phyloP scores from a whole-genome alignment of 2,888 invertebrate genomes.

The Agapetus fuscipes region DNA sequence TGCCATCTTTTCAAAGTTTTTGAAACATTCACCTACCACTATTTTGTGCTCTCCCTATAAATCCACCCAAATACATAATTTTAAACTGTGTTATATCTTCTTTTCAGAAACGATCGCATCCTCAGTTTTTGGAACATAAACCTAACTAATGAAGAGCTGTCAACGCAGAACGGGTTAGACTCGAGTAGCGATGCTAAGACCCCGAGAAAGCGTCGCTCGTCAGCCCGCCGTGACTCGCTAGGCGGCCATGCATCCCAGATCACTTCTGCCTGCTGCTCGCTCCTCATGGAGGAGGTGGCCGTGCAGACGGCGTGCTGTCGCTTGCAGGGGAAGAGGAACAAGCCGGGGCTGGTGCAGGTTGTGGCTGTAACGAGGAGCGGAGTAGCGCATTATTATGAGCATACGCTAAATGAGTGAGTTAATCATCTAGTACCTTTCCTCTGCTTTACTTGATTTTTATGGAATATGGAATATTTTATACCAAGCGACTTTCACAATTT shows the following conservation, averaged over 20 bases:
- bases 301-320: conserved; percentile 41
- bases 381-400: conserved; percentile 67
- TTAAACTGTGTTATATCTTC: too few species aligned
- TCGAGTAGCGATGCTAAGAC: conserved; percentile 14
- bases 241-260: conserved; percentile 30
- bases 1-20: too few species aligned
- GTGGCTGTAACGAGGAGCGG: conserved; percentile 64
- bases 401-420: conserved; percentile 63
- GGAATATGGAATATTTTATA: too few species aligned
- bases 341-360: conserved; percentile 27
- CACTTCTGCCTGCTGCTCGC: too few species aligned
- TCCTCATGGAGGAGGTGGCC: conserved; percentile 61
- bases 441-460: too few species aligned
- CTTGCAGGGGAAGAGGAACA: too few species aligned
- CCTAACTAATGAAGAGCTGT: conserved; percentile 10
- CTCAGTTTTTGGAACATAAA: conserved; percentile 42
- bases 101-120: conserved; percentile 37
- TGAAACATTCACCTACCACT: too few species aligned
- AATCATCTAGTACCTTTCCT: too few species aligned
- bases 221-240: conserved; percentile 26
- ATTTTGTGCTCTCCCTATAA: too few species aligned
- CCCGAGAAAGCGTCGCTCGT: too few species aligned
- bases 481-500: too few species aligned
- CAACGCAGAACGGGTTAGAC: neutral
- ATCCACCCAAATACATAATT: too few species aligned